A percentile compares a stretch with the other conserved stretches of the same genome.
Conservation (phyloP, 2,113 vertebrate genomes). For the Stegostoma tigrinum region DNA sequence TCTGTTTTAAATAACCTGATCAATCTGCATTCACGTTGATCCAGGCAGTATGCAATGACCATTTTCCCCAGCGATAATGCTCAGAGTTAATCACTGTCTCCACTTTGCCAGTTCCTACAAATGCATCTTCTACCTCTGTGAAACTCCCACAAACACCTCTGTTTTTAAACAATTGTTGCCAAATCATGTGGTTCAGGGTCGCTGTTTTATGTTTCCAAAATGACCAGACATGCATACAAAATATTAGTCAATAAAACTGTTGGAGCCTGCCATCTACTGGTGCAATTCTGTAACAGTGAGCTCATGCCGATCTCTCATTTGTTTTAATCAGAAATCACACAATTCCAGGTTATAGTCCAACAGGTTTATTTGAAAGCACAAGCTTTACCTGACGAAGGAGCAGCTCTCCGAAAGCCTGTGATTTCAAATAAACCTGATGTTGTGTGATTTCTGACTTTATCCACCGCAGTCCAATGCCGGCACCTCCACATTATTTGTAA, state of each 20-base stretch:
- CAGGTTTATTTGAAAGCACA: too few relatives aligned
- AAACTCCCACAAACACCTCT: not conserved
- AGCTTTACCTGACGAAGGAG: too few relatives aligned
- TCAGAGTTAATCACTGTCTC: not conserved
- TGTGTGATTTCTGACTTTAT: too few relatives aligned
- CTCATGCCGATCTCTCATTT: not conserved
- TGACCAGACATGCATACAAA: not conserved
- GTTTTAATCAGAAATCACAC: too few relatives aligned
- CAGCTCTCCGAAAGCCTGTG: too few relatives aligned
- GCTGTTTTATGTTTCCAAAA: not conserved
- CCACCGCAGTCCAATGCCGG: too few relatives aligned
- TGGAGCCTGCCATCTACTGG: constrained; percentile 15
- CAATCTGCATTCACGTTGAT: not conserved
- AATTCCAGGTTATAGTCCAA: too few relatives aligned
- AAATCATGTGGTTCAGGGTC: not conserved
- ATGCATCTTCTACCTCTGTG: not conserved
- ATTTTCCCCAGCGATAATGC: not conserved
- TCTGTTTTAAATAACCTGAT: not conserved
- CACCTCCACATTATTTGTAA: too few relatives aligned
- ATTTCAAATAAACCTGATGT: too few relatives aligned
- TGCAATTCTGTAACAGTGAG: not conserved
- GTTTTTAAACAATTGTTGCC: not conserved
- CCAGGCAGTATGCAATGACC: not conserved
- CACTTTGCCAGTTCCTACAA: not conserved
- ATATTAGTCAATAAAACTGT: not conserved